Evolutionary conservation across 2,888 invertebrate genomes (phyloP).

Genomic region (Drosophila mettleri): DNA sequence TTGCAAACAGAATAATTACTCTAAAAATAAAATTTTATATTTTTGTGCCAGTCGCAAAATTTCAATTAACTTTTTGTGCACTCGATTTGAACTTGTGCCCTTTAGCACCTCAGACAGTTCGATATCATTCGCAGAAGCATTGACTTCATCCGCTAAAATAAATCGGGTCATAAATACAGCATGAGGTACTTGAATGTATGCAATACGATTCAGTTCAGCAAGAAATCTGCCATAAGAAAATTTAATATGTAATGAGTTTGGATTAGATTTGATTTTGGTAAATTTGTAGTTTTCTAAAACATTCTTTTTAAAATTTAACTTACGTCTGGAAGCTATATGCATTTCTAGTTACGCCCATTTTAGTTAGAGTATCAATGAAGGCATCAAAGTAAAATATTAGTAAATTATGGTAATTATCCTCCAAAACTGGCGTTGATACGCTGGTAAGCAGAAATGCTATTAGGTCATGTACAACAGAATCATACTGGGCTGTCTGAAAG

Average conservation of each 20-base stretch:
- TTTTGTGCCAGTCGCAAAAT: constrained; percentile 52
- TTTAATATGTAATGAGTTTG: not conserved
- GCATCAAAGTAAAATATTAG: constrained; percentile 40
- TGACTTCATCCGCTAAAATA: constrained; percentile 53
- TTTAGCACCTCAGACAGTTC: constrained; percentile 48
- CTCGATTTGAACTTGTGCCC: constrained; percentile 49
- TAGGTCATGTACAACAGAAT: constrained; percentile 66
- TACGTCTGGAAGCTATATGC: constrained; percentile 46
- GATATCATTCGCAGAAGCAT: not conserved
- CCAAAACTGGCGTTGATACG: constrained; percentile 52
- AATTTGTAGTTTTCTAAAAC: not conserved
- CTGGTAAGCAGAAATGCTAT: constrained; percentile 68
- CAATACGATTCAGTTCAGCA: constrained; percentile 49
- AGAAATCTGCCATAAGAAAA: constrained; percentile 39
- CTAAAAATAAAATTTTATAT: constrained; percentile 54
- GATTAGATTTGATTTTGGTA: not conserved
- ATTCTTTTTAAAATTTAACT: not conserved
- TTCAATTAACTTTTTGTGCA: constrained; percentile 49
- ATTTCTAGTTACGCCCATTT: constrained; percentile 29
- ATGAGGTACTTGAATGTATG: constrained; percentile 67
- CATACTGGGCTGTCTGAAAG: constrained; percentile 67
- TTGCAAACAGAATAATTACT: constrained; percentile 35
- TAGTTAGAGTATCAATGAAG: constrained; percentile 38
- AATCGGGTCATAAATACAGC: constrained; percentile 69
- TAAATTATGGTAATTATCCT: constrained; percentile 53